Conservation (phyloP, 1,140 invertebrate genomes). For the Asbolus verrucosus region DNA sequence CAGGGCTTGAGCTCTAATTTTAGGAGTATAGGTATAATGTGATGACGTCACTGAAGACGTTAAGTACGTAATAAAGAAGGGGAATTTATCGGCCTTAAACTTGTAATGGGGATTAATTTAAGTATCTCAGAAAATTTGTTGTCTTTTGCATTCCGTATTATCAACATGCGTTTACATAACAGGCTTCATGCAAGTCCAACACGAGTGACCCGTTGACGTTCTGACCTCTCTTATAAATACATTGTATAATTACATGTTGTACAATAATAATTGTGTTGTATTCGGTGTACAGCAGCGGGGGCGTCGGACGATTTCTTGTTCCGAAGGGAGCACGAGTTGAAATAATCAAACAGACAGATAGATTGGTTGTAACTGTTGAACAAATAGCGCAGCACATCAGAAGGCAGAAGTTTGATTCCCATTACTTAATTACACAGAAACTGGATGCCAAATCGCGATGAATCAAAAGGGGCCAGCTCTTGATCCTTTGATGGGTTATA, state of each 20-base stretch:
- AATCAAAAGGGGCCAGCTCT: constrained; percentile 48
- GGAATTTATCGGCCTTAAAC: background rate
- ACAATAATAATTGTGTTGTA: no score
- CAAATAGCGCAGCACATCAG: constrained; percentile 60
- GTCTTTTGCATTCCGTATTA: background rate
- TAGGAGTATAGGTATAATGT: no score
- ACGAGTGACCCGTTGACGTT: constrained; percentile 36
- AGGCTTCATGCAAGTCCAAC: constrained; percentile 25
- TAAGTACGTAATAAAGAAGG: no score
- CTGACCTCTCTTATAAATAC: constrained; percentile 11
- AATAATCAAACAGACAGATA: constrained; percentile 50
- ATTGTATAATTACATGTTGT: no score
- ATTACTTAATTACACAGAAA: constrained; percentile 64
- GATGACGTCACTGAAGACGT: no score
- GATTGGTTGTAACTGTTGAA: constrained; percentile 60
- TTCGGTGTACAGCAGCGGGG: background rate
- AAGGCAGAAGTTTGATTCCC: constrained; percentile 63
- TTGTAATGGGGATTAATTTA: background rate
- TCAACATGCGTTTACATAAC: constrained; percentile 35
- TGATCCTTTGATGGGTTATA: constrained; percentile 57
- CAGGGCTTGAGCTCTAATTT: no score
- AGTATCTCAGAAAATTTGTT: background rate
- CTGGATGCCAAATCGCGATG: constrained; percentile 52
- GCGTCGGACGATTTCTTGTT: constrained; percentile 16
- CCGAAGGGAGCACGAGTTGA: constrained; percentile 17